A percentile compares a stretch with the other conserved stretches of the same genome.
phyloP scores from a whole-genome alignment of 2,888 invertebrate species.

The Drosophila cracens region DNA sequence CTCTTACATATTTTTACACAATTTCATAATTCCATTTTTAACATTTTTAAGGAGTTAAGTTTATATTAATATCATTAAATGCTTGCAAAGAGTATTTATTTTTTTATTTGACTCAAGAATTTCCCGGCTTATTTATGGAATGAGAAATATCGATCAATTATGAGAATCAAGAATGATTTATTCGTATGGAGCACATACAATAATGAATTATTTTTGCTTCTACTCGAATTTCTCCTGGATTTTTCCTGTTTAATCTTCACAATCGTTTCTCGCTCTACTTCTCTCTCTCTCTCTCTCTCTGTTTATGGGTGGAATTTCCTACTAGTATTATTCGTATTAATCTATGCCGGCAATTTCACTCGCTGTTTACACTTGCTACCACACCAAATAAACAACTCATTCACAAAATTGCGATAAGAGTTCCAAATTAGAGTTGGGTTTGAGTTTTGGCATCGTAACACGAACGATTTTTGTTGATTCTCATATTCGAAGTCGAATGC shows the following conservation, averaged over 20 bases:
- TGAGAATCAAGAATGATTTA: not conserved
- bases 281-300: not conserved
- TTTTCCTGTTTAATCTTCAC: not conserved
- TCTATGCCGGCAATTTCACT: not conserved
- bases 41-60: not conserved
- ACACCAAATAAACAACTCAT: not conserved
- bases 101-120: not conserved
- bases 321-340: not conserved
- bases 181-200: not conserved
- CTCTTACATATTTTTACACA: not conserved
- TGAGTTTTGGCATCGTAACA: not conserved
- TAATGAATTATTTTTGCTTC: not conserved
- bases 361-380: not conserved
- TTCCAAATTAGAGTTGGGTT: not conserved
- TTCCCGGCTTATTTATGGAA: not conserved
- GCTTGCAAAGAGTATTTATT: not conserved
- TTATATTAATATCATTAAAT: not conserved
- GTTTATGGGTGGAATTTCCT: too few species aligned
- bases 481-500: too few species aligned
- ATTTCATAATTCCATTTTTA: not conserved
- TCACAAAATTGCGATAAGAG: not conserved
- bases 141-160: not conserved
- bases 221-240: not conserved
- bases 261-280: not conserved
- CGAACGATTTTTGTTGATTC: not conserved